Conservation (phyloP, 2,113 vertebrate species). For the Ageneiosus marmoratus region DNA sequence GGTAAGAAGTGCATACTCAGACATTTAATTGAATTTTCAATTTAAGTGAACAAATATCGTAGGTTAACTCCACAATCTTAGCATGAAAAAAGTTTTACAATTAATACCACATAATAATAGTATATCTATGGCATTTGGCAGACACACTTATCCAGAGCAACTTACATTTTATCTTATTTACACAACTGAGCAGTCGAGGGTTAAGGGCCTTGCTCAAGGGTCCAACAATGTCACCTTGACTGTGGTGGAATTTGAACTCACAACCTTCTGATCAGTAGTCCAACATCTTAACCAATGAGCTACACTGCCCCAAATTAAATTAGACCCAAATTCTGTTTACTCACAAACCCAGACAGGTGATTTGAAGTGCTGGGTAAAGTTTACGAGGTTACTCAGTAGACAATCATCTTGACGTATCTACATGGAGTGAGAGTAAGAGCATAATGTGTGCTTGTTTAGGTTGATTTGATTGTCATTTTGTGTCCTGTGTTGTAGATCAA, state of each 20-base stretch:
- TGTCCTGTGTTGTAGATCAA: neutral
- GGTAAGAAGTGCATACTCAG: neutral
- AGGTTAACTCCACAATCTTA: neutral
- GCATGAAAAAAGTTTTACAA: neutral
- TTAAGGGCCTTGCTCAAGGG: no score
- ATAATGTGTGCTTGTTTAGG: neutral
- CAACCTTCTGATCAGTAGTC: no score
- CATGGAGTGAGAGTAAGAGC: neutral
- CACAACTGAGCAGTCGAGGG: no score
- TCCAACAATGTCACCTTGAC: no score
- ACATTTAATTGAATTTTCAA: neutral
- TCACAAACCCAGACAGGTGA: neutral
- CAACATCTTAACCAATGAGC: no score
- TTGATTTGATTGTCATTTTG: constrained; percentile 13
- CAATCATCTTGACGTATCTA: neutral
- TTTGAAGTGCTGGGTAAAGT: neutral
- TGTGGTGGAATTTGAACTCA: no score
- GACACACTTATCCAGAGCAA: no score
- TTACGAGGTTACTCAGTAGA: neutral
- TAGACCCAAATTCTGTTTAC: neutral
- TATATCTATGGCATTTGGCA: no score
- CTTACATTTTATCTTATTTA: no score
- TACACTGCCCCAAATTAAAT: no score
- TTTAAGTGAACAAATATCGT: neutral
- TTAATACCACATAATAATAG: neutral